Conservation (phyloP, 1,140 invertebrate genomes). For the Nylanderia fulva region DNA sequence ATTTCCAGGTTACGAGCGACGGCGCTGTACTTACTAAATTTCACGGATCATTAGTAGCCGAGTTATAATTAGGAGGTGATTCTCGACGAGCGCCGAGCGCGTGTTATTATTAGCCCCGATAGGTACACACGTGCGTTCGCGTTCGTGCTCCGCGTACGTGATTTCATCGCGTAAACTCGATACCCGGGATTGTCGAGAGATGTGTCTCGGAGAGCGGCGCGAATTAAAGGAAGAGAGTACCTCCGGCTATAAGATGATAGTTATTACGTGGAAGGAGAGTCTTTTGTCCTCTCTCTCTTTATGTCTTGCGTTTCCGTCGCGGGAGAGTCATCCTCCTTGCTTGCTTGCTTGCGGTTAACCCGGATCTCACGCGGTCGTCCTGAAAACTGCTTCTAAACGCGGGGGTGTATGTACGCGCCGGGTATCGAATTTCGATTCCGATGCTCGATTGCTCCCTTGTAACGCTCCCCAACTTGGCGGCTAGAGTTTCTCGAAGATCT, state of each 20-base stretch:
- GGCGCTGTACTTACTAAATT: constrained; percentile 58
- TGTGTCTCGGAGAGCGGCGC: constrained; percentile 51
- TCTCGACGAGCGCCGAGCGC: constrained; percentile 56
- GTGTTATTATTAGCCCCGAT: constrained; percentile 63
- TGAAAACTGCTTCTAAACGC: constrained; percentile 70
- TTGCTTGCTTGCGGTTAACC: constrained; percentile 56
- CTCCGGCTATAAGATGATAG: constrained; percentile 46
- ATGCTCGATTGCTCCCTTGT: constrained; percentile 71
- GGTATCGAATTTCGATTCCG: constrained; percentile 81
- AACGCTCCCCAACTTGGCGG: constrained; percentile 62
- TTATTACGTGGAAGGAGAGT: constrained; percentile 43
- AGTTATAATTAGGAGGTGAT: constrained; percentile 64
- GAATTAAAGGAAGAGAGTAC: constrained; percentile 57
- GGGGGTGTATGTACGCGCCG: constrained; percentile 65
- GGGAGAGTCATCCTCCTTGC: constrained; percentile 42
- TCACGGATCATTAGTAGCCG: constrained; percentile 58
- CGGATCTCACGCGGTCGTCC: constrained; percentile 57
- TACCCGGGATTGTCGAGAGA: constrained; percentile 11
- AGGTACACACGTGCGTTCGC: constrained; percentile 47
- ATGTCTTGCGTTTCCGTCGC: constrained; percentile 30
- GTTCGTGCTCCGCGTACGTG: constrained; percentile 36
- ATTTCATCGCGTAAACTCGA: constrained; percentile 53
- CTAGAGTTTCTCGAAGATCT: constrained; percentile 78
- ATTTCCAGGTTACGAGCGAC: constrained; percentile 56
- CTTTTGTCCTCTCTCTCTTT: constrained; percentile 52